Conservation (phyloP, 2,888 invertebrate species). For the Charanyca ferruginea region DNA sequence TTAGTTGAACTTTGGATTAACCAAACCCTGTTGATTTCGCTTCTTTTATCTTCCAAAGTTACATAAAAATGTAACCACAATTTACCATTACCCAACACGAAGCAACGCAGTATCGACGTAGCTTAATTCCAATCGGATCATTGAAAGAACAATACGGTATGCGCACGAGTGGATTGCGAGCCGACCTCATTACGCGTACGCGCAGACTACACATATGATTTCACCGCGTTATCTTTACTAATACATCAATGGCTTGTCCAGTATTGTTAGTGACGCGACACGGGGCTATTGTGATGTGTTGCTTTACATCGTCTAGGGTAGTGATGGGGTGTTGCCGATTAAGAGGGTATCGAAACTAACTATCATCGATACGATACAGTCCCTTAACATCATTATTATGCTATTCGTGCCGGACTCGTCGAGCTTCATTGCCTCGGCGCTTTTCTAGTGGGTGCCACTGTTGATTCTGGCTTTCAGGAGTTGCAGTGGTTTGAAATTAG, state of each 20-base stretch:
- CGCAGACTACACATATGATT: slow-evolving; percentile 83
- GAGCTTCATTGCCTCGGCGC: too few species aligned
- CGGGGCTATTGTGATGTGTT: slow-evolving; percentile 77
- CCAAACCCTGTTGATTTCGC: not conserved
- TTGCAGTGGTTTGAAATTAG: too few species aligned
- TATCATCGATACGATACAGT: not conserved
- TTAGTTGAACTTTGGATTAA: not conserved
- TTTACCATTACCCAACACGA: slow-evolving; percentile 55
- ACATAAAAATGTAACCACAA: slow-evolving; percentile 51
- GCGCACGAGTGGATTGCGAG: slow-evolving; percentile 66
- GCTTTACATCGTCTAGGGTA: slow-evolving; percentile 60
- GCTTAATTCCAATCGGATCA: slow-evolving; percentile 76
- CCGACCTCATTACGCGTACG: slow-evolving; percentile 69
- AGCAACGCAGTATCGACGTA: slow-evolving; percentile 64
- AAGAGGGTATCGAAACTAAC: not conserved
- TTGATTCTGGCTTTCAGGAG: too few species aligned
- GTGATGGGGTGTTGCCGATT: slow-evolving; percentile 59
- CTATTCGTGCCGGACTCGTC: too few species aligned
- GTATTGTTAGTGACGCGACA: slow-evolving; percentile 87
- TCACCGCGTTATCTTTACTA: slow-evolving; percentile 87
- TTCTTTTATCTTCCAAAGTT: slow-evolving; percentile 37
- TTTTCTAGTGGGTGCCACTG: too few species aligned
- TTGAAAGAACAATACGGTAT: slow-evolving; percentile 77
- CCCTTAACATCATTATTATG: not conserved
- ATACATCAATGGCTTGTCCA: slow-evolving; percentile 89